Evolutionary conservation across 2,888 invertebrate species (phyloP).

Genomic region (Patella depressa): DNA sequence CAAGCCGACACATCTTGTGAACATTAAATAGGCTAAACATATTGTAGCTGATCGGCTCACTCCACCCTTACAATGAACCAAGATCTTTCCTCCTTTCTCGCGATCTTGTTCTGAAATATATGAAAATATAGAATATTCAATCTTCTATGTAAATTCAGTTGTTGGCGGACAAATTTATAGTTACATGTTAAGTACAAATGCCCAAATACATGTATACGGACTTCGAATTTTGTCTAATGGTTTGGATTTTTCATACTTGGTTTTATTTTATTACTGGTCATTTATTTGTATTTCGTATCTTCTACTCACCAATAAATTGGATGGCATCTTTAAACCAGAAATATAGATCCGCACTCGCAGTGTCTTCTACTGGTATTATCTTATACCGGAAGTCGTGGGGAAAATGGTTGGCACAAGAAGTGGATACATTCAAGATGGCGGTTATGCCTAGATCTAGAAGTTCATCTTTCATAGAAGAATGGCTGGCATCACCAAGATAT

Average conservation of each 20-base stretch:
- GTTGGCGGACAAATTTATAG: too few relatives aligned
- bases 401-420: constrained; percentile 52
- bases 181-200: too few relatives aligned
- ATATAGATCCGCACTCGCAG: constrained; percentile 65
- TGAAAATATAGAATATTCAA: not conserved
- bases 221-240: too few relatives aligned
- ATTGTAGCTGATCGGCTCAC: constrained; percentile 68
- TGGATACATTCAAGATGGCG: constrained; percentile 71
- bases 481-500: constrained; percentile 62
- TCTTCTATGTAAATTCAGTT: too few relatives aligned
- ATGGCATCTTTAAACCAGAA: constrained; percentile 70
- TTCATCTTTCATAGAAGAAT: constrained; percentile 50
- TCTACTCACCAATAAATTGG: constrained; percentile 68
- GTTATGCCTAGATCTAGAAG: constrained; percentile 65
- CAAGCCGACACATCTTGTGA: constrained; percentile 52
- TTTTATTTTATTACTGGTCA: too few relatives aligned
- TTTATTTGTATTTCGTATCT: too few relatives aligned
- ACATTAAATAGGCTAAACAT: constrained; percentile 67
- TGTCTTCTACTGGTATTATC: constrained; percentile 70
- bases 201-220: too few relatives aligned
- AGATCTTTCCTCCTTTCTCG: constrained; percentile 52
- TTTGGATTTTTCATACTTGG: too few relatives aligned
- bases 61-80: constrained; percentile 67
- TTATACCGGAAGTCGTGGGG: constrained; percentile 65
- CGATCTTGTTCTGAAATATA: constrained; percentile 55